phyloP scores from a whole-genome alignment of 2,113 vertebrate genomes.

The Sarotherodon lohbergeri region DNA sequence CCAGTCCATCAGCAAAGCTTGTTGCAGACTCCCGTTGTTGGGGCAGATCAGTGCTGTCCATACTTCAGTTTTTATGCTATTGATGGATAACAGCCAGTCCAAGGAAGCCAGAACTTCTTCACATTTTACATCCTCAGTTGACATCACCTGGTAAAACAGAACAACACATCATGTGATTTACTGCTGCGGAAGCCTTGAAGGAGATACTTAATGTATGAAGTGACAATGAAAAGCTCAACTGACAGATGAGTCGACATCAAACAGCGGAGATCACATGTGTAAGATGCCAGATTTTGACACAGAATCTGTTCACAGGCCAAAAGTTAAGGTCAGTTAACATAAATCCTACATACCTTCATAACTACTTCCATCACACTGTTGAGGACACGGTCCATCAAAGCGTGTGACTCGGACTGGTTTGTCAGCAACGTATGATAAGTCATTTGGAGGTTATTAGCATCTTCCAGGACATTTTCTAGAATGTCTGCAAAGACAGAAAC shows the following conservation, averaged over 20 bases:
- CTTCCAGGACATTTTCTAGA: constrained; percentile 21
- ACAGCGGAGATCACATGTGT: neutral
- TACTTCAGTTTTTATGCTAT: constrained; percentile 21
- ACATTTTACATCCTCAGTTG: constrained; percentile 22
- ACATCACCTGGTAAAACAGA: neutral
- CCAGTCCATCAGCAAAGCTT: constrained; percentile 26
- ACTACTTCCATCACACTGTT: constrained; percentile 24
- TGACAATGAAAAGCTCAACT: neutral
- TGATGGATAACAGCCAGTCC: constrained; percentile 48
- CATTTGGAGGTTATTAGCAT: constrained; percentile 17
- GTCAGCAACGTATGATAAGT: constrained; percentile 22
- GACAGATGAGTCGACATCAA: neutral
- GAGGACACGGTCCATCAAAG: constrained; percentile 21
- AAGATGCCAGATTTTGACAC: neutral
- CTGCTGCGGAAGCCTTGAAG: neutral
- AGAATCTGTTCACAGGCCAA: neutral
- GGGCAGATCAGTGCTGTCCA: constrained; percentile 54
- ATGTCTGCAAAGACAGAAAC: constrained; percentile 44
- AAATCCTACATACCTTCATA: constrained; percentile 26
- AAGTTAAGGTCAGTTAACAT: neutral
- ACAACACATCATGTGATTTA: neutral
- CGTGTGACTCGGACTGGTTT: constrained; percentile 34
- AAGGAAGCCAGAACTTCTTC: constrained; percentile 39
- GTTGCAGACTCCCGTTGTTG: constrained; percentile 5
- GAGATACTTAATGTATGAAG: neutral